phyloP scores from a whole-genome alignment of 2,113 vertebrate genomes.

The Scophthalmus maximus region DNA sequence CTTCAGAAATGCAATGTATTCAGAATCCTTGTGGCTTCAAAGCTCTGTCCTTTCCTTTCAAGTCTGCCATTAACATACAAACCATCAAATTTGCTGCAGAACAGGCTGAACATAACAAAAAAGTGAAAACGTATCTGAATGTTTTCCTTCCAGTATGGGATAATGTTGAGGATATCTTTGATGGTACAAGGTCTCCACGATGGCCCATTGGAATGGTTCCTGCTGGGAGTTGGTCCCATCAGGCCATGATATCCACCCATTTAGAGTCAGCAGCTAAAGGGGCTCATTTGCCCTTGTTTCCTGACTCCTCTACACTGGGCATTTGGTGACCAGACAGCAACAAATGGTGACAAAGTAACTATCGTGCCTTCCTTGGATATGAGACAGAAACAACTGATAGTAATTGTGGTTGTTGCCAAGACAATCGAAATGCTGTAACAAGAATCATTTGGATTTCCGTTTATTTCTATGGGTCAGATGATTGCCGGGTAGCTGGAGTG shows the following conservation, averaged over 20 bases:
- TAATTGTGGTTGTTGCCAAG: slow-evolving; percentile 30
- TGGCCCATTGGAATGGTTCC: slow-evolving; percentile 23
- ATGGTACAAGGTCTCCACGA: slow-evolving; percentile 13
- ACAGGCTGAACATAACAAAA: slow-evolving; percentile 19
- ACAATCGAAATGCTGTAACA: slow-evolving; percentile 44
- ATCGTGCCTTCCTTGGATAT: slow-evolving; percentile 25
- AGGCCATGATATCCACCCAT: slow-evolving; percentile 41
- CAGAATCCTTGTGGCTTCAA: slow-evolving; percentile 41
- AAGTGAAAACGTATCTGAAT: not conserved
- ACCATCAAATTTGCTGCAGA: slow-evolving; percentile 8
- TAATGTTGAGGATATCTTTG: slow-evolving; percentile 14
- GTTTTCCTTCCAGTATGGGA: slow-evolving; percentile 13
- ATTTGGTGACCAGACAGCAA: slow-evolving; percentile 55
- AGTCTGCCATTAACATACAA: slow-evolving; percentile 36
- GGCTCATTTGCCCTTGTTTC: slow-evolving; percentile 71
- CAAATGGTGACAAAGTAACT: slow-evolving; percentile 49
- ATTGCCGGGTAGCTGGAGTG: not conserved
- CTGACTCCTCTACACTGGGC: slow-evolving; percentile 49
- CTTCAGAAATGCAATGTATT: slow-evolving; percentile 41
- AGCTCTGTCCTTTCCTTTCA: slow-evolving; percentile 31
- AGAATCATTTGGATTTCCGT: slow-evolving; percentile 29
- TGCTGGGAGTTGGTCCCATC: slow-evolving; percentile 51
- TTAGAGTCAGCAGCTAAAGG: slow-evolving; percentile 64
- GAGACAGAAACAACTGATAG: slow-evolving; percentile 34
- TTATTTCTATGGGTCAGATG: slow-evolving; percentile 11